Base-by-base conservation (phyloP, 2,888 invertebrate genomes). In the Criorhina ranunculi region DNA sequence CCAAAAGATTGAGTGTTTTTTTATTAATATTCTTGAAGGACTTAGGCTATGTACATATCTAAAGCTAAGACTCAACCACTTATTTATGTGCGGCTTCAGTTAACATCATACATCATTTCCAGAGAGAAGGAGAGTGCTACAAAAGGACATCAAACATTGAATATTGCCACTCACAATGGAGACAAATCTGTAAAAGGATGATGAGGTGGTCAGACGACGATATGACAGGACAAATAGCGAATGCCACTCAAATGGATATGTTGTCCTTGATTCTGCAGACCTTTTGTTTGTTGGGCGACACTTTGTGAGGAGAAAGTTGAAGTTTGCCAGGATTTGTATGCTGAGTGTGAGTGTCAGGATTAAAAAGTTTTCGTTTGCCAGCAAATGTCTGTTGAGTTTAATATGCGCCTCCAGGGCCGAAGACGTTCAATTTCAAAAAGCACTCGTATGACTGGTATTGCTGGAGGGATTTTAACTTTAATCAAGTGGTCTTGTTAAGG, bases 1-100 rank as follows among this genome's bases (percentile, higher is more conserved):
- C 31, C 33, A 62, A 40, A 76, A 85, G 80, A 80, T 85, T 80
- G 80, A 85, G 80, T 79, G 80, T 66, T 64, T 85, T 85, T 85
- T 85, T 85, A 80, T 80, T 85, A 85, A 80, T 85, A 76, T 80
- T 66, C 40, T 64, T 55, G 5, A 11, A 53, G 67, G 62, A 69
- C 57, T 73, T 79, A 51, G 37, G 44, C 42, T 19, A 40, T 42
- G 62, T 6, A 49, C 17, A 51, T 59, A 59, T 9, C 53, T 24
- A 62, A 78, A 78, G 72, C 53, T 60, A 60, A 82, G 66, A 77
- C 12, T 64, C 57, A 17, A 60, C 40, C 60, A 67, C 37, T 66
- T 72, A 76, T 81, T 70, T 77, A 78, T 72, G 66, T 72, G 78
- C 7, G 72, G 42, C 53, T 77, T 42, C 33, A 40, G 55, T 59